These are phyloP conservation scores for Metaphire vulgaris DNA, from an alignment of 1,140 invertebrate species.

Conservation along the genomic window DNA sequence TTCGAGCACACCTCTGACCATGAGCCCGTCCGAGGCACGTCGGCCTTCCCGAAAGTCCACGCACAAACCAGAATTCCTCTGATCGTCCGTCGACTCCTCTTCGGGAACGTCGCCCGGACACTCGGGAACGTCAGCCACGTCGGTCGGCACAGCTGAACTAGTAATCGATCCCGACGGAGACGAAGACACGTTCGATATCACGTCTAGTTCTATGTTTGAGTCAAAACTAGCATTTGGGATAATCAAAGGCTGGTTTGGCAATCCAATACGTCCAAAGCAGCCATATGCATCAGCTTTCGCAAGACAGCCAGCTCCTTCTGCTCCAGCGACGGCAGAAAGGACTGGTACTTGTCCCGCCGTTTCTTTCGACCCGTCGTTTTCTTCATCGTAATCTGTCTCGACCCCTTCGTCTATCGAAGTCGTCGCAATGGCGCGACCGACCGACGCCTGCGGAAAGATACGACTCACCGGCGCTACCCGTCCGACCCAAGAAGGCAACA, in stretches of 20 bases:
- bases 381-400: slow-evolving; percentile 52
- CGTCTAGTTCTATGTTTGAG: slow-evolving; percentile 73
- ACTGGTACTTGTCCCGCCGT: neutral
- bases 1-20: slow-evolving; percentile 53
- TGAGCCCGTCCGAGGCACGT: slow-evolving; percentile 75
- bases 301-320: neutral
- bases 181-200: slow-evolving; percentile 64
- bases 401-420: neutral
- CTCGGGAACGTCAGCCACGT: slow-evolving; percentile 3
- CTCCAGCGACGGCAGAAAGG: neutral
- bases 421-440: neutral
- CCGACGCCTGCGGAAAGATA: neutral
- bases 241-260: slow-evolving; percentile 7
- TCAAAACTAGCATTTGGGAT: slow-evolving; percentile 73
- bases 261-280: neutral
- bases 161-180: slow-evolving; percentile 25
- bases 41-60: slow-evolving; percentile 79
- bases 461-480: neutral
- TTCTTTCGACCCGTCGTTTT: slow-evolving; percentile 44
- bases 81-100: slow-evolving; percentile 41
- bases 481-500: neutral
- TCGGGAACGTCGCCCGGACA: neutral
- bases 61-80: slow-evolving; percentile 67
- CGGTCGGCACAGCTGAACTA: neutral
- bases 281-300: too few relatives aligned